Base-by-base conservation (phyloP, 2,888 invertebrate genomes). In the Leptinotarsa juncta region DNA sequence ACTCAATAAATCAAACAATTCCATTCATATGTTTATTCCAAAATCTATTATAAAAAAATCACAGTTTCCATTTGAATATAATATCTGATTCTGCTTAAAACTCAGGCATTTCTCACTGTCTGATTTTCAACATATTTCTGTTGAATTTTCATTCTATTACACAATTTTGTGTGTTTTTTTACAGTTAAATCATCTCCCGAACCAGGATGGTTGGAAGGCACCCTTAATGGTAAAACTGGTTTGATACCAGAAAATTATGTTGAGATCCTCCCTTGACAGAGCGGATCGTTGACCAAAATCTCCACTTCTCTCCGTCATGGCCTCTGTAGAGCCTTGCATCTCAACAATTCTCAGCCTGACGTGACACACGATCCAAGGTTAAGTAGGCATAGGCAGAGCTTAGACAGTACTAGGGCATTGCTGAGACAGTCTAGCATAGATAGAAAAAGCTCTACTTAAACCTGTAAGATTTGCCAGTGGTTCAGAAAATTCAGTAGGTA, bases 131-230 rank as follows among this genome's bases (percentile, higher is more conserved):
- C 42, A 42, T 42, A 42, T 42, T 10, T 42, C 42, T 42, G 10
- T 42, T 32, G 32, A 32, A 32, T 32, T 32, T 7, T 32, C 32
- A 32, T 32, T 32, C 7, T 32, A 32, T 1, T 32, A 32, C 42
- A 42, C 10, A 10, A 42, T 42, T 42, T 3, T 42, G 10, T 42
- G 42, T 42, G 42, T 32, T 55, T 77, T 73, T 77, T 73, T 89
- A 69, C 89, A 97, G 97, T 97, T 76, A 93, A 94, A 84, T 92
- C 93, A 81, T 97, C 97, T 32, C 93, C 95, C 85, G 99, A 99
- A 89, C 98, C 98, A 23, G 98, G 99, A 82, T 99, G 99, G 99
- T 90, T 99, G 85, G 97, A 98, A 88, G 99, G 99, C 79, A 95
- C 95, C 71, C 90, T 98, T 81, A 94, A 96, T 88, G 98, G 98